Conservation (phyloP, 2,888 invertebrate genomes). For the Tipula helvola region DNA sequence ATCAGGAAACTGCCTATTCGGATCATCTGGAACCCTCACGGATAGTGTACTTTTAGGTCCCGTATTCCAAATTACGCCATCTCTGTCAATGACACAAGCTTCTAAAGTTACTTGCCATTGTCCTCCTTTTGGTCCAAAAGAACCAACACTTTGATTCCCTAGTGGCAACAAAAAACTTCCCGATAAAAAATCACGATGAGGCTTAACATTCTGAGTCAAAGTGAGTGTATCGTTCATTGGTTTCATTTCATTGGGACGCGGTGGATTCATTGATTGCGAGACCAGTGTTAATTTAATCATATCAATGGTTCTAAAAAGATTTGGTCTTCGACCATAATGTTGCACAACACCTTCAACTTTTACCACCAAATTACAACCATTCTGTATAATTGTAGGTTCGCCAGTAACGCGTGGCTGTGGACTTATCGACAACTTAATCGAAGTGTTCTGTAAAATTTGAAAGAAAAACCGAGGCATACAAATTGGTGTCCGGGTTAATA, state of each 20-base stretch:
- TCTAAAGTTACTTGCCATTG: slow-evolving; percentile 69
- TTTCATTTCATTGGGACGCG: slow-evolving; percentile 23
- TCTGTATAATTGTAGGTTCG: slow-evolving; percentile 73
- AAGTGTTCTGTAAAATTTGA: slow-evolving; percentile 72
- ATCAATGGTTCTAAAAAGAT: slow-evolving; percentile 56
- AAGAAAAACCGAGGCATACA: slow-evolving; percentile 69
- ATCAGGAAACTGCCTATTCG: slow-evolving; percentile 22
- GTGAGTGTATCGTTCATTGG: slow-evolving; percentile 34
- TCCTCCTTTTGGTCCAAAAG: slow-evolving; percentile 37
- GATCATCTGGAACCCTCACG: slow-evolving; percentile 34
- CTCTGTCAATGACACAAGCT: slow-evolving; percentile 73
- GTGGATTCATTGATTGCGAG: slow-evolving; percentile 43
- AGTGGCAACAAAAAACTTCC: slow-evolving; percentile 68
- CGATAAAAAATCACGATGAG: slow-evolving; percentile 88
- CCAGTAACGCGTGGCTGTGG: slow-evolving; percentile 67
- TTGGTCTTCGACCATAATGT: slow-evolving; percentile 49
- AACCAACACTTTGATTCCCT: slow-evolving; percentile 16
- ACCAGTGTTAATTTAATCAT: slow-evolving; percentile 58
- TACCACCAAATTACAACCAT: slow-evolving; percentile 74
- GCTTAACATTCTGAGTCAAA: slow-evolving; percentile 70
- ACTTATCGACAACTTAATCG: slow-evolving; percentile 66
- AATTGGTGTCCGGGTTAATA: slow-evolving; percentile 48
- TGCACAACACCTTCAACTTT: slow-evolving; percentile 90
- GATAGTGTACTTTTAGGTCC: slow-evolving; percentile 52
- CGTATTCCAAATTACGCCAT: slow-evolving; percentile 78